Evolutionary conservation across 1,140 invertebrate genomes (phyloP).

Genomic region (Pomacea maculata): DNA sequence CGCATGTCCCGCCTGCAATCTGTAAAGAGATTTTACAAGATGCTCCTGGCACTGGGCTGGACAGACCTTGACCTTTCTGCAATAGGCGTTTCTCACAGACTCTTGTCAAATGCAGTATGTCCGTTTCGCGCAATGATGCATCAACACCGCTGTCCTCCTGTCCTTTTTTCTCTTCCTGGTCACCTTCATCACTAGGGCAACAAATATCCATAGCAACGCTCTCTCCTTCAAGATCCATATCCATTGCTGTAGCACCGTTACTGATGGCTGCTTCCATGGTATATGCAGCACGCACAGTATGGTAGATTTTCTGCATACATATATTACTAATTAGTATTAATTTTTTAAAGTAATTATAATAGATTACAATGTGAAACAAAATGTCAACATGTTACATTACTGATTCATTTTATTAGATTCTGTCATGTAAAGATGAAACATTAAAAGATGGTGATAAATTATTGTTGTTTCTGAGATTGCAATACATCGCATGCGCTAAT

Average conservation of each 20-base stretch:
- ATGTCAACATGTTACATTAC: not conserved
- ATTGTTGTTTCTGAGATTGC: too few species aligned
- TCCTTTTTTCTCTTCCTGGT: not conserved
- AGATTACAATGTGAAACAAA: not conserved
- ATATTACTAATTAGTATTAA: too few species aligned
- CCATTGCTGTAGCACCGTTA: not conserved
- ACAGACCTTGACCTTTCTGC: slow-evolving; percentile 7
- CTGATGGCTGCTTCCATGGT: not conserved
- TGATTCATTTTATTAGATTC: too few species aligned
- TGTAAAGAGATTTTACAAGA: not conserved
- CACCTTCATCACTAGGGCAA: not conserved
- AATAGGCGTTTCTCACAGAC: slow-evolving; percentile 1
- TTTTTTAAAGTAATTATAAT: not conserved
- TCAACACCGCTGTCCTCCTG: not conserved
- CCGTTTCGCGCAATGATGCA: not conserved
- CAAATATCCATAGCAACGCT: slow-evolving; percentile 8
- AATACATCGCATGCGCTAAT: too few species aligned
- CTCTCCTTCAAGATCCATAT: slow-evolving; percentile 20
- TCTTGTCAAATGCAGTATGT: not conserved
- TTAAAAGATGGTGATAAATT: too few species aligned
- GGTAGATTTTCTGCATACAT: not conserved
- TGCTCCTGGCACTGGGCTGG: not conserved
- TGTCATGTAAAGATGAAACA: too few species aligned
- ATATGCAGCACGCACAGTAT: not conserved
- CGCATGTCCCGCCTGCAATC: not conserved